Evolutionary conservation across 2,888 invertebrate genomes (phyloP).

Genomic region (Acheta domesticus): DNA sequence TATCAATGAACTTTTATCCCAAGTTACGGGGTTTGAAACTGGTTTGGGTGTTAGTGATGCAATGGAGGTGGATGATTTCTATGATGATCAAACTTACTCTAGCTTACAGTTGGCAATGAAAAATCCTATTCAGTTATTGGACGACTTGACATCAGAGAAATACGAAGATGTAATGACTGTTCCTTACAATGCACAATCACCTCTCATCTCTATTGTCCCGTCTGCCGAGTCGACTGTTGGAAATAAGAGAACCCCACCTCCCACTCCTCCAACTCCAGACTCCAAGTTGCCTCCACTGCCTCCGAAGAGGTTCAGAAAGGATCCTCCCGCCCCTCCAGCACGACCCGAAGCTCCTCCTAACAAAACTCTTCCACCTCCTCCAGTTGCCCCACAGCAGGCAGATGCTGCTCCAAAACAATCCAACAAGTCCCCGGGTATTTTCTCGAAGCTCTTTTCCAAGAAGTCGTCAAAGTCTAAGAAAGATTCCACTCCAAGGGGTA

Average conservation of each 20-base stretch:
- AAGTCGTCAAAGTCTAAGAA: slow-evolving; percentile 32
- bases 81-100: slow-evolving; percentile 74
- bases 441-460: slow-evolving; percentile 39
- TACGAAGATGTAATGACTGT: slow-evolving; percentile 59
- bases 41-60: background rate
- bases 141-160: slow-evolving; percentile 43
- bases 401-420: slow-evolving; percentile 24
- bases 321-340: slow-evolving; percentile 41
- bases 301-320: slow-evolving; percentile 61
- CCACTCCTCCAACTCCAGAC: slow-evolving; percentile 46
- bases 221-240: slow-evolving; percentile 26
- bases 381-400: background rate
- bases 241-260: slow-evolving; percentile 31
- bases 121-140: slow-evolving; percentile 68
- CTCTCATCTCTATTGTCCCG: slow-evolving; percentile 20
- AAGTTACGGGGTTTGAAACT: slow-evolving; percentile 64
- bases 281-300: slow-evolving; percentile 73
- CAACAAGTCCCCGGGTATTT: slow-evolving; percentile 38
- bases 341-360: slow-evolving; percentile 31
- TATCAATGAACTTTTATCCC: slow-evolving; percentile 68
- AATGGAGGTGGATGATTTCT: slow-evolving; percentile 33
- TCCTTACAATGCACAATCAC: slow-evolving; percentile 43
- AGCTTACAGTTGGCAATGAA: slow-evolving; percentile 82
- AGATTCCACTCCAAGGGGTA: background rate
- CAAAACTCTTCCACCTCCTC: background rate